Conservation (phyloP, 2,888 invertebrate genomes). For the Apotomis turbidana region DNA sequence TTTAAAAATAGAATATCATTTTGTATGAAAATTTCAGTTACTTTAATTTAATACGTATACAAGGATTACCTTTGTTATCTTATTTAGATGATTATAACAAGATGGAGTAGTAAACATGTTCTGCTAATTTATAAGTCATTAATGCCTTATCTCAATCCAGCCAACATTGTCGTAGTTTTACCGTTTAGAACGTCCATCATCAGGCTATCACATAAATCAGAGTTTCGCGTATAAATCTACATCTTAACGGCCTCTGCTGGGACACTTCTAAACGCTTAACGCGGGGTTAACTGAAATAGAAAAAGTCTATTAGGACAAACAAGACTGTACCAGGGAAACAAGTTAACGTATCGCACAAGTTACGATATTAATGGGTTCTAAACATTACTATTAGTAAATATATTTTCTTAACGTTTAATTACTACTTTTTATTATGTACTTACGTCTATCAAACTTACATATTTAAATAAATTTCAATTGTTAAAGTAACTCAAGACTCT, state of each 20-base stretch:
- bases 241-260: constrained; percentile 65
- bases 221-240: constrained; percentile 75
- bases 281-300: constrained; percentile 66
- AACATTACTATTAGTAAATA: not conserved
- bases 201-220: constrained; percentile 66
- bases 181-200: constrained; percentile 64
- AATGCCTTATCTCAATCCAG: constrained; percentile 36
- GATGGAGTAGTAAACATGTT: constrained; percentile 11
- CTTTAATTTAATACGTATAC: too few relatives aligned
- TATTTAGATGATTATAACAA: not conserved
- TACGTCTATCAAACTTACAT: not conserved
- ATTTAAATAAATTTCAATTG: not conserved
- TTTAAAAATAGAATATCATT: constrained; percentile 15
- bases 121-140: constrained; percentile 35
- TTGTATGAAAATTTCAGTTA: not conserved
- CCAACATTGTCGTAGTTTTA: constrained; percentile 54
- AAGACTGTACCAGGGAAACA: constrained; percentile 12
- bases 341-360: constrained; percentile 7
- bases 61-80: not conserved
- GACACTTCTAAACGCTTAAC: constrained; percentile 60
- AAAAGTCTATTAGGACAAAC: constrained; percentile 45
- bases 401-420: not conserved
- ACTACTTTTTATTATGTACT: too few relatives aligned
- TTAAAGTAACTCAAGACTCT: too few relatives aligned
- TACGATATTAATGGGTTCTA: constrained; percentile 3